Conservation (phyloP, 2,888 invertebrate species). For the Conistra vaccinii region DNA sequence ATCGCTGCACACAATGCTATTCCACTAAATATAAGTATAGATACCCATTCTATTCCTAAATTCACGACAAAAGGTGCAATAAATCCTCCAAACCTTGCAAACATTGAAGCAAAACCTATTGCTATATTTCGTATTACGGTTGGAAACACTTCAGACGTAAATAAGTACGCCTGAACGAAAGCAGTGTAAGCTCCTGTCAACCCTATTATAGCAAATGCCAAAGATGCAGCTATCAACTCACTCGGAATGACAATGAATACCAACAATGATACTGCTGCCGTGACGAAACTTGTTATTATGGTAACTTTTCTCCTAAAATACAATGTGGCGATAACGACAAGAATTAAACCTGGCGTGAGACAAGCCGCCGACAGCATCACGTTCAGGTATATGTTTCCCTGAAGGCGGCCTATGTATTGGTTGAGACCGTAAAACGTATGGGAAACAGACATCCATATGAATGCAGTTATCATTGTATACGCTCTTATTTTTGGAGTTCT, state of each 20-base stretch:
- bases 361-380: constrained; percentile 92
- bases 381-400: constrained; percentile 95
- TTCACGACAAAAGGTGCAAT: constrained; percentile 93
- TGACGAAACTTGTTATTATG: constrained; percentile 75
- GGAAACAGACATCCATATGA: constrained; percentile 94
- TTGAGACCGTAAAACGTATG: constrained; percentile 96
- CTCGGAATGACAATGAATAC: constrained; percentile 77
- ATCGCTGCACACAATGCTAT: constrained; percentile 79
- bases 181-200: constrained; percentile 93
- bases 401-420: constrained; percentile 94
- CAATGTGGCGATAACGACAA: constrained; percentile 77
- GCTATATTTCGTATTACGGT: constrained; percentile 94
- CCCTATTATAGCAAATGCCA: constrained; percentile 93
- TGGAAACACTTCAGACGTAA: constrained; percentile 94
- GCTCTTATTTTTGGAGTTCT: constrained; percentile 92
- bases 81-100: constrained; percentile 93
- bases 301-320: constrained; percentile 79
- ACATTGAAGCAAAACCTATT: constrained; percentile 94
- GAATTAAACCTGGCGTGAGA: constrained; percentile 76
- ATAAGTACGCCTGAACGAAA: constrained; percentile 93
- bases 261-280: constrained; percentile 78
- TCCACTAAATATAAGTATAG: constrained; percentile 67
- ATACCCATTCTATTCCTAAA: constrained; percentile 83
- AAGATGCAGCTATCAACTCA: constrained; percentile 81
- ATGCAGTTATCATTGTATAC: constrained; percentile 92